Base-by-base conservation (phyloP, 1,140 invertebrate genomes). In the Drosophila repletoides region DNA sequence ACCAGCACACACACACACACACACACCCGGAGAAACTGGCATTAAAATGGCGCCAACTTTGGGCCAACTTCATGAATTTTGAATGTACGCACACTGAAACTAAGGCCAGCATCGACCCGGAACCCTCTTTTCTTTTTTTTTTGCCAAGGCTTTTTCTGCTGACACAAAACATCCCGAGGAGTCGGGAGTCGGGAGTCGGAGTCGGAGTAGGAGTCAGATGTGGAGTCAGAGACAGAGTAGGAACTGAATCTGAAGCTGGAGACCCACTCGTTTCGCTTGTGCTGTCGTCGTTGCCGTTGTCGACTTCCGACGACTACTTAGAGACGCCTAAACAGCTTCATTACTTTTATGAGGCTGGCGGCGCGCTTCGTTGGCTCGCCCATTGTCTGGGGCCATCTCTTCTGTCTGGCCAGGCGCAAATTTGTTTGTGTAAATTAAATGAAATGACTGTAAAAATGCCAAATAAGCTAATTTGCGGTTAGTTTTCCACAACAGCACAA, bases 361-460 rank as follows among this genome's bases (percentile, higher is more conserved):
- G 79, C 71, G 49, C 67, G 80, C 71, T 64, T 69, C 80, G 72
- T 80, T 86, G 72, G 72, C 79, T 83, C 43, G 77, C 77, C 77
- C 79, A 83, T 84, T 83, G 79, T 84, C 79, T 80, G 76, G 52
- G 41, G 9, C 26, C 53, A 59, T 40, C 38, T 26, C n/a, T n/a
- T n/a, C 24, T 33, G 61, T 79, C 61, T 84, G 80, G 60, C 71
- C 75, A 80, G 80, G 81, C 81, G 80, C 72, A 86, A 86, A 87
- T 86, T 86, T 86, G 80, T 86, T 86, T 86, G 81, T 86, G 80
- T 86, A 86, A 86, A 86, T 86, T 86, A 86, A 86, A 86, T 86
- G 75, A 86, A 86, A 86, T 60, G 80, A 86, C 80, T 86, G 80
- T 86, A 86, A 86, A 86, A 86, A 86, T 86, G 76, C 80, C 81